Base-by-base conservation (phyloP, 37 sponge, comb jelly and placozoan species). In the Eunapius fragilis region DNA sequence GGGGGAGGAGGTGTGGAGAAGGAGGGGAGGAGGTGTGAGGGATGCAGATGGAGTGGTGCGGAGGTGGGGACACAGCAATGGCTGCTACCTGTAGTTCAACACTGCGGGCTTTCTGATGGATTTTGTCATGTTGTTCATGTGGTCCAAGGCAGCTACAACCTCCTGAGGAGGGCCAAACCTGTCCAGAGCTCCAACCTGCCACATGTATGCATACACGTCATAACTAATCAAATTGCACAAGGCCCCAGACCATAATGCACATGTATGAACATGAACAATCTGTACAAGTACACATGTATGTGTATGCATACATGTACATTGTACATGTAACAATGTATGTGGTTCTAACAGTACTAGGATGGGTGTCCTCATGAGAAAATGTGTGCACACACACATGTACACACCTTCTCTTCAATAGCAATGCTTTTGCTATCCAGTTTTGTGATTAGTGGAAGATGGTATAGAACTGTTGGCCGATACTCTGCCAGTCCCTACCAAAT, bases 61-160 rank as follows among this genome's bases (percentile, higher is more conserved):
- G 41, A 41, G 41, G 41, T 6, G 41, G 6, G 41, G 41, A 41
- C 41, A 41, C 41, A 41, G 41, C 41, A 41, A 41, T 41, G 41
- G 41, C 41, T 41, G 41, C 41, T 41, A 41, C 94, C 94, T 94
- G 85, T 90, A 94, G 34, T 83, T 87, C n/a, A 94, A 88, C 68
- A 85, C 71, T 3, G 87, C 76, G 41, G 87, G 74, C 37, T 94
- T 85, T 30, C 85, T 71, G 2, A 80, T 72, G 24, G 91, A 73
- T 13, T 68, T 75, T n/a, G 79, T 82, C 41, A 82, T 86, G 71
- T 90, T 80, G n/a, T 26, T 75, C 85, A 90, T 84, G 85, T 94
- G 94, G 68, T 90, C 77, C 25, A 82, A 74, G 9, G 91, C 88
- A 38, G 94, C 90, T 77, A 87, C 75, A 24, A 90, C 85, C 26